phyloP scores from a whole-genome alignment of 1,140 invertebrate genomes.

The Atopsyche davidsoni region DNA sequence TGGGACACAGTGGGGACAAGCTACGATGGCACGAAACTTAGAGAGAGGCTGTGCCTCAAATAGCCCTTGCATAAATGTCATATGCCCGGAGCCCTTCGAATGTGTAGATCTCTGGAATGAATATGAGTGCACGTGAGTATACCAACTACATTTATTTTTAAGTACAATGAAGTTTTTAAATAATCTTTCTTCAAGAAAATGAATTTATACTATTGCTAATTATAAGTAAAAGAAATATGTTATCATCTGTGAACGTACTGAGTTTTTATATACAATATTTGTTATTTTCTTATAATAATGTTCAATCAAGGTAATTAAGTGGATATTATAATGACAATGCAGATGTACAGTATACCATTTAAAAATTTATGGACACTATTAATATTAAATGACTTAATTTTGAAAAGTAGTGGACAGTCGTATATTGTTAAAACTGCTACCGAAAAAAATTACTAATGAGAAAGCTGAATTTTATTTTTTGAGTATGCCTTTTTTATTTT shows the following conservation, averaged over 20 bases:
- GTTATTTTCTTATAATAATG: background rate
- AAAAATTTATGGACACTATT: background rate
- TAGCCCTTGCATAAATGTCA: slow-evolving; percentile 86
- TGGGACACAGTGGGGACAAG: slow-evolving; percentile 89
- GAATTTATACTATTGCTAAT: background rate
- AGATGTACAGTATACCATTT: background rate
- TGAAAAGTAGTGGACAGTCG: too few species aligned
- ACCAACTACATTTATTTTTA: slow-evolving; percentile 7
- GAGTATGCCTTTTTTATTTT: too few species aligned
- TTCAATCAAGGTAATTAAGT: too few species aligned
- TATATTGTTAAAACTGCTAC: too few species aligned
- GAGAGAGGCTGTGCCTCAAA: slow-evolving; percentile 88
- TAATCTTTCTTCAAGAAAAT: background rate
- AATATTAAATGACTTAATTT: too few species aligned
- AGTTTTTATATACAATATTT: slow-evolving; percentile 28
- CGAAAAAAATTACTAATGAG: too few species aligned
- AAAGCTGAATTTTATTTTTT: too few species aligned
- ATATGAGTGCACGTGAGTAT: slow-evolving; percentile 93
- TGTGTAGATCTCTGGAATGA: slow-evolving; percentile 96
- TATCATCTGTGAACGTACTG: slow-evolving; percentile 36
- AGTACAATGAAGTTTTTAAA: background rate
- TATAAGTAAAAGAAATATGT: slow-evolving; percentile 4
- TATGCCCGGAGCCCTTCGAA: slow-evolving; percentile 87
- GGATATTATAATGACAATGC: background rate
- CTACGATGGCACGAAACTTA: slow-evolving; percentile 85